Evolutionary conservation across 2,113 vertebrate species (phyloP), one percentile per base, ranked within the genome.

Genomic region (Perca flavescens): DNA sequence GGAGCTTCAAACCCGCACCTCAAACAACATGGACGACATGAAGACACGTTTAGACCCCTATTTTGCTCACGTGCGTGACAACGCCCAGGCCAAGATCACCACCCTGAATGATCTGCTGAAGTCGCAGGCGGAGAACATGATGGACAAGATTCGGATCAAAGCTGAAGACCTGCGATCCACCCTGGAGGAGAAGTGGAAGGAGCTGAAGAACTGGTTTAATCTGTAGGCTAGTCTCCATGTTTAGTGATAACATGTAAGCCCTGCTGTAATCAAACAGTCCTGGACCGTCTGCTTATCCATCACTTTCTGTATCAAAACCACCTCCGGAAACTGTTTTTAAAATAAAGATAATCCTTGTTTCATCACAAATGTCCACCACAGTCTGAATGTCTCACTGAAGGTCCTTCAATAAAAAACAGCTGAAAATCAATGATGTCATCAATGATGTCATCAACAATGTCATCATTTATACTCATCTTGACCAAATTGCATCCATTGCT

Each of bases 61-160:
- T 19, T 4, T 95, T 4, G 3, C 66, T 58, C 82, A 89, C n/a
- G 61, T 96, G 21, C 87, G 76, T 0, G 90, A 95, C 34, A 94
- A 94, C 50, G 88, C 93, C 0, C 79, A 93, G 82, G 80, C 91
- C 0, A 95, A 94, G 47, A 54, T 96, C 56, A 79, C 52, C 64
- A 83, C 88, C 64, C 80, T 96, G 28, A 88, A 87, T 6, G 88
- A 95, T 4, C 74, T 94, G 74, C 50, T 96, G 67, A 80, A n/a
- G 19, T 74, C 92, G 2, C 93, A 95, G 83, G 50, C 84, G 6
- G 90, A 91, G 28, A 66, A n/a, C 17, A 2, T 95, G 49, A 82
- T 68, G 13, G 77, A 82, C 5, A 82, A 68, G 64, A 56, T 96
- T 1, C 60, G 88, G 74, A 56, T 7, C 16, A 54, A 64, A 0